Percentiles rank a stretch among this genome's conserved stretches.
phyloP scores from a whole-genome alignment of 30 jellyfish, hydroid and myxozoan species.

The Aurelia sp. region DNA sequence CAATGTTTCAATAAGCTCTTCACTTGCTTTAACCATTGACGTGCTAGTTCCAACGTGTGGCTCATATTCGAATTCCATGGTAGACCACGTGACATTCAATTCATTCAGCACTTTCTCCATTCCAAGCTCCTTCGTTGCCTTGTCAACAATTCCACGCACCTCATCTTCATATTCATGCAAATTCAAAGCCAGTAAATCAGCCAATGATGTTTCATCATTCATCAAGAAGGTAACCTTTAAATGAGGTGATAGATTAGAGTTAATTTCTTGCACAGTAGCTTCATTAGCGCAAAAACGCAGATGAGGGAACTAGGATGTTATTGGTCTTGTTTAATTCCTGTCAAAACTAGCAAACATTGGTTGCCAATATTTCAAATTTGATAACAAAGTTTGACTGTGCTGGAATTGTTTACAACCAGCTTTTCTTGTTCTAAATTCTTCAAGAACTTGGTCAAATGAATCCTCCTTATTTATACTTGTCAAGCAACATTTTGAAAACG shows the following conservation, averaged over 20 bases:
- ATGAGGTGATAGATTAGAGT: neutral
- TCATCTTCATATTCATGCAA: conserved; percentile 95
- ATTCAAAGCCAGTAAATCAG: conserved; percentile 93
- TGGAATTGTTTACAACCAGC: too few relatives aligned
- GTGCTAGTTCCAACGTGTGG: conserved; percentile 86
- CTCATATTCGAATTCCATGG: conserved; percentile 95
- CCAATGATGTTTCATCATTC: conserved; percentile 95
- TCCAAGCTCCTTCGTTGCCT: conserved; percentile 96
- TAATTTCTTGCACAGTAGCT: too few relatives aligned
- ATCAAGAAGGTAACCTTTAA: conserved; percentile 82
- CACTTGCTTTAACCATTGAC: conserved; percentile 89
- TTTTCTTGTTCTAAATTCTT: too few relatives aligned
- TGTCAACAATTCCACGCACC: conserved; percentile 93
- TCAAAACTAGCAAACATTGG: too few relatives aligned
- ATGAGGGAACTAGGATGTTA: too few relatives aligned
- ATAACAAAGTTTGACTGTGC: too few relatives aligned
- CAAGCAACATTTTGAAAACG: too few relatives aligned
- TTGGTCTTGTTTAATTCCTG: too few relatives aligned
- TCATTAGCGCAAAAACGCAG: too few relatives aligned
- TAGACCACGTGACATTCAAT: conserved; percentile 93
- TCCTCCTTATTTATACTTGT: too few relatives aligned
- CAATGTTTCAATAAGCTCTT: conserved; percentile 93
- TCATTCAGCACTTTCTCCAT: conserved; percentile 97
- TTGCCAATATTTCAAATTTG: too few relatives aligned
- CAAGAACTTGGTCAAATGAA: too few relatives aligned